Base-by-base conservation (phyloP, 2,888 invertebrate genomes). In the Diadromus collaris region DNA sequence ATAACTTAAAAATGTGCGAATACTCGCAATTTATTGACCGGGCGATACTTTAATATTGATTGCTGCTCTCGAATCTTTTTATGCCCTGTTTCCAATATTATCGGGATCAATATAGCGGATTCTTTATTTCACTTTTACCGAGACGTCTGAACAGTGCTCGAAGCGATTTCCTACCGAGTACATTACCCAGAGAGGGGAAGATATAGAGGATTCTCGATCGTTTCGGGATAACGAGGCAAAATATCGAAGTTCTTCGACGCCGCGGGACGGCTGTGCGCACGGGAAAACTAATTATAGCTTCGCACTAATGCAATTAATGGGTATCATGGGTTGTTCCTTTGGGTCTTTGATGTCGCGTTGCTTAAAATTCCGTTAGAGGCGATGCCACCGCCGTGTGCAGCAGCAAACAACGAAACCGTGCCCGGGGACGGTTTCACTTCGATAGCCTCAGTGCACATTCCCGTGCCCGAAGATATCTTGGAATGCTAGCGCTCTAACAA, bases 221-320 rank as follows among this genome's bases (percentile, higher is more conserved):
- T 60, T 46, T 16, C 34, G 44, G 71, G 65, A 74, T 78, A 80
- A 76, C 51, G 61, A 68, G 41, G 61, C 29, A 73, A 82, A 78
- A 81, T 71, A 81, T 80, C 72, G 27, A 77, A 74, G 72, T 69
- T 65, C 73, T 70, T 78, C 65, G 60, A 38, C 24, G 48, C 56
- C 27, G n/a, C 27, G 56, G 56, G 16, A 29, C 16, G 27, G 29
- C 74, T 76, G 64, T 77, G 81, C 54, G 38, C 64, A 61, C 72
- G 79, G 65, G 76, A 76, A 84, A 83, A 83, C 83, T 86, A 86
- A 87, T 87, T 87, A 85, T 78, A 78, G 81, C 79, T 75, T 85
- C 61, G 69, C 80, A 83, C 81, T 84, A 85, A 85, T 81, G 82
- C 84, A 85, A 83, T 86, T 84, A 86, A 85, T 83, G 83, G 83